These are phyloP conservation scores for Bombus impatiens DNA, from an alignment of 1,140 invertebrate genomes.

Conservation along the genomic window DNA sequence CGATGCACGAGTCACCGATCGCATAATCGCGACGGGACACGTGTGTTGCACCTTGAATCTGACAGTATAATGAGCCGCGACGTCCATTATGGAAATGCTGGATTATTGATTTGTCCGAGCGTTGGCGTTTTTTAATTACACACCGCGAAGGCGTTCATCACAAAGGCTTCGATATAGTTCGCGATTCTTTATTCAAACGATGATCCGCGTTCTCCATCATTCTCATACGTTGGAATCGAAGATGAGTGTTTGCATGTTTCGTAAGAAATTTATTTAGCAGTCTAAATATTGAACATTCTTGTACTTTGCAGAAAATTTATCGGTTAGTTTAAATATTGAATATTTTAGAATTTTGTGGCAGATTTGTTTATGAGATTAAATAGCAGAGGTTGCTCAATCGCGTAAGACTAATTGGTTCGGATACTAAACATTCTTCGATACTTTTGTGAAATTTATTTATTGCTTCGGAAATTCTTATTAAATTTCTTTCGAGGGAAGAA, in stretches of 20 bases:
- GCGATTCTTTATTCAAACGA: not conserved
- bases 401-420: too few relatives aligned
- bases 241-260: not conserved
- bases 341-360: not conserved
- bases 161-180: not conserved
- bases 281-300: not conserved
- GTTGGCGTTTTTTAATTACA: conserved; percentile 25
- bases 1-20: not conserved
- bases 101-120: conserved; percentile 38
- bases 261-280: not conserved
- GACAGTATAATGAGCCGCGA: conserved; percentile 22
- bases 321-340: not conserved
- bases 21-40: conserved; percentile 7
- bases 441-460: too few relatives aligned
- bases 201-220: not conserved
- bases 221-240: not conserved
- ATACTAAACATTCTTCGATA: too few relatives aligned
- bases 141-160: not conserved
- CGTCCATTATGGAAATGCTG: conserved; percentile 25
- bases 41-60: conserved; percentile 28
- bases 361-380: too few relatives aligned
- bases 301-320: not conserved
- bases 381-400: rapidly evolving
- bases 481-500: too few relatives aligned
- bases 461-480: too few relatives aligned